phyloP scores from a whole-genome alignment of 1,140 invertebrate genomes.

The Pseudomyrmex dendroicus region DNA sequence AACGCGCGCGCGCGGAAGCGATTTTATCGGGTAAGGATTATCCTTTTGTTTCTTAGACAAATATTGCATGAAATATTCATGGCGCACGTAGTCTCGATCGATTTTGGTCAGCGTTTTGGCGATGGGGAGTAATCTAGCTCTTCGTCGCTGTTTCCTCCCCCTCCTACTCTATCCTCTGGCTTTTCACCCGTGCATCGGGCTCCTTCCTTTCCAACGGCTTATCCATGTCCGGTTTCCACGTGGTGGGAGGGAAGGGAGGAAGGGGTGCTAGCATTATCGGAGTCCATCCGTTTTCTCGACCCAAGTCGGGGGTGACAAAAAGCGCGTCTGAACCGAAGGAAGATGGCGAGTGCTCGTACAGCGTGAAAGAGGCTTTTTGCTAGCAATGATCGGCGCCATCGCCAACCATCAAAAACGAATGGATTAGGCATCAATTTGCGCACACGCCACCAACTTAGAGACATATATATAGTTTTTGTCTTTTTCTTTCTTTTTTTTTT shows the following conservation, averaged over 20 bases:
- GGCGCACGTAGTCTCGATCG: constrained; percentile 28
- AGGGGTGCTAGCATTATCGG: constrained; percentile 58
- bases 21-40: constrained; percentile 54
- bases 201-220: constrained; percentile 40
- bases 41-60: constrained; percentile 58
- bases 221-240: constrained; percentile 34
- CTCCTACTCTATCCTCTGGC: not conserved
- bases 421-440: constrained; percentile 52
- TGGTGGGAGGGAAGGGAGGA: not conserved
- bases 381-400: constrained; percentile 9
- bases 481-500: not conserved
- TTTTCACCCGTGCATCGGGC: not conserved
- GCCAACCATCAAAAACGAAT: constrained; percentile 35
- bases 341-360: constrained; percentile 60
- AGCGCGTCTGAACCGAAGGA: constrained; percentile 54
- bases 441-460: not conserved
- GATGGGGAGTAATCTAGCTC: not conserved
- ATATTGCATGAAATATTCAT: constrained; percentile 60
- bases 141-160: not conserved
- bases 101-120: constrained; percentile 45
- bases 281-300: constrained; percentile 62
- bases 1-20: constrained; percentile 14
- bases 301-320: constrained; percentile 50
- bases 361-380: constrained; percentile 70
- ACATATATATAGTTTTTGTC: not conserved